These are phyloP conservation scores for Drosophila mimetica DNA, from an alignment of 2,888 invertebrate species.

Conservation along the genomic window DNA sequence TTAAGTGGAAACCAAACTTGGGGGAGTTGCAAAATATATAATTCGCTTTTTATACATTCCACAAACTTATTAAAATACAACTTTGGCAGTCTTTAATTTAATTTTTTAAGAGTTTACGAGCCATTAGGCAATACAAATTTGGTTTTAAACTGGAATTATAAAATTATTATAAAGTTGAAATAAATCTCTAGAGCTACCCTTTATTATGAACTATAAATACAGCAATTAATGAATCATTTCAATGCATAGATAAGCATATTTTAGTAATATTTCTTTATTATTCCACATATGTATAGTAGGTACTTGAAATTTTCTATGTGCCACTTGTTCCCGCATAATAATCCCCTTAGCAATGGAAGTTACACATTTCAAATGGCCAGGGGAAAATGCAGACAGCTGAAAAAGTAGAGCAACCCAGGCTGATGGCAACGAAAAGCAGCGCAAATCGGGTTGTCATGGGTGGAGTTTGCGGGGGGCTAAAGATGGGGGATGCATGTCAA, in stretches of 20 bases:
- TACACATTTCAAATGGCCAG: constrained; percentile 1
- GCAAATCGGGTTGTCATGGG: neutral
- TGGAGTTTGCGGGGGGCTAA: constrained; percentile 1
- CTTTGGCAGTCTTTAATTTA: neutral
- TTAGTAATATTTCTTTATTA: too few species aligned
- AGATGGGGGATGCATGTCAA: constrained; percentile 44
- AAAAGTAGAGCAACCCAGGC: constrained; percentile 36
- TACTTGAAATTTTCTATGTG: neutral
- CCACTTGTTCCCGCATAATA: neutral
- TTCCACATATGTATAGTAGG: too few species aligned
- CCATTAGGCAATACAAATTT: neutral
- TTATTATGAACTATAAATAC: too few species aligned
- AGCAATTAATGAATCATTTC: too few species aligned
- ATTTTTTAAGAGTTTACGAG: neutral
- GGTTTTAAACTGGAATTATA: neutral
- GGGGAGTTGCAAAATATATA: neutral
- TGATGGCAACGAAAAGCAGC: constrained; percentile 7
- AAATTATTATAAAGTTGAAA: neutral
- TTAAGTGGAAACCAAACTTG: neutral
- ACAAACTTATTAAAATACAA: neutral
- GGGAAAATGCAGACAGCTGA: constrained; percentile 14
- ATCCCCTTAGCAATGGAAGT: constrained; percentile 3
- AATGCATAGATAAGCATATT: too few species aligned
- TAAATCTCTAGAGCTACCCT: neutral
- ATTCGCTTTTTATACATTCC: neutral